These are phyloP conservation scores for Callaeas wilsoni DNA, from an alignment of 2,113 vertebrate genomes.

Conservation along the genomic window DNA sequence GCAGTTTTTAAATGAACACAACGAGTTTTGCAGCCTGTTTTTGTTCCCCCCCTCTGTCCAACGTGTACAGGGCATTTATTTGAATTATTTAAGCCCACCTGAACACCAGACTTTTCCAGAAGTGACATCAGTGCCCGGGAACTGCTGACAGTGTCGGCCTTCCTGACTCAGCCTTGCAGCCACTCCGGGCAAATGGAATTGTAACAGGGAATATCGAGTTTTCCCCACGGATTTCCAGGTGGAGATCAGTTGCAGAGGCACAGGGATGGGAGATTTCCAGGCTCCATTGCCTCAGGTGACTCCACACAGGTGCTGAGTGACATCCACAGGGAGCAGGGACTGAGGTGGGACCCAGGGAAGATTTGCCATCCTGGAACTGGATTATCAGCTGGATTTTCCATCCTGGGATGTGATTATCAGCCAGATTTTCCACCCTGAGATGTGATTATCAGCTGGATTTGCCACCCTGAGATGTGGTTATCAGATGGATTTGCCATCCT, in stretches of 20 bases:
- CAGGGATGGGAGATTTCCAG: background rate
- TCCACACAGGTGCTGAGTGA: no score
- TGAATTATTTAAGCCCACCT: conserved; percentile 2
- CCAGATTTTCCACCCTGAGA: no score
- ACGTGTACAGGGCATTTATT: background rate
- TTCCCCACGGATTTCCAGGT: background rate
- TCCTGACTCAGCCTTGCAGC: background rate
- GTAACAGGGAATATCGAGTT: background rate
- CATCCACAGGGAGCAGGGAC: background rate
- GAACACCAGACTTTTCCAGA: background rate
- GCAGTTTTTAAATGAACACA: conserved; percentile 22
- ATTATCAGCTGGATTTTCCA: fast-evolving
- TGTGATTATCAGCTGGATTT: background rate
- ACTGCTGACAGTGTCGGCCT: background rate
- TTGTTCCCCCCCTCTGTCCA: background rate
- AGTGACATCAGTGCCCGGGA: background rate
- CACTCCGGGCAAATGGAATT: background rate
- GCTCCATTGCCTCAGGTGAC: fast-evolving
- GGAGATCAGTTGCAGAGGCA: background rate
- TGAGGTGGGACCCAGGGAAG: background rate
- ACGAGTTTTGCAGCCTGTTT: background rate
- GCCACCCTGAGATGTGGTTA: background rate
- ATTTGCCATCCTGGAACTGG: background rate
- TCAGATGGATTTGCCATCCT: background rate
- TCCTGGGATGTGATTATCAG: background rate